Evolutionary conservation across 1,140 invertebrate genomes (phyloP).

Genomic region (Penaeus vannamei): DNA sequence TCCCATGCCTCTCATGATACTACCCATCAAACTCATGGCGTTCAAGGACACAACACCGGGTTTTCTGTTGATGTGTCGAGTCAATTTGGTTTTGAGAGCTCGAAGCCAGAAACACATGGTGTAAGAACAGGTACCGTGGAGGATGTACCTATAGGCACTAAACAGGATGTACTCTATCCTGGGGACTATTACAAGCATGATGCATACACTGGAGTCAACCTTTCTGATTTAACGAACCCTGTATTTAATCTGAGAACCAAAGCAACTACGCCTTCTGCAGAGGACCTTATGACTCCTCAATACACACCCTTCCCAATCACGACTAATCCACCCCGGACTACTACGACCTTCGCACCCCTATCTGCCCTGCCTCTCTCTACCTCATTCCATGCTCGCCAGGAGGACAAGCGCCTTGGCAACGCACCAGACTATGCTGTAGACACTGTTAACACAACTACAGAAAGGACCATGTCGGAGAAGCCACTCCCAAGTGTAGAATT

Average conservation of each 20-base stretch:
- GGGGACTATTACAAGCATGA: conserved; percentile 62
- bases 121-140: conserved; percentile 20
- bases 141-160: conserved; percentile 34
- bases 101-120: not conserved
- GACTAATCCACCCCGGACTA: conserved; percentile 62
- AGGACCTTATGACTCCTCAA: conserved; percentile 59
- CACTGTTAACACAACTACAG: not conserved
- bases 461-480: not conserved
- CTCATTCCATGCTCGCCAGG: not conserved
- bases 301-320: conserved; percentile 67
- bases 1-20: not conserved
- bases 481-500: conserved; percentile 55
- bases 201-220: conserved; percentile 49
- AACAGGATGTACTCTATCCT: conserved; percentile 58
- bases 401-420: not conserved
- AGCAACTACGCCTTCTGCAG: conserved; percentile 29
- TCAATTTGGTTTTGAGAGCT: conserved; percentile 26
- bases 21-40: not conserved
- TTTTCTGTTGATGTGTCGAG: conserved; percentile 44
- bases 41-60: not conserved
- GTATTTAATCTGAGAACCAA: conserved; percentile 61
- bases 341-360: not conserved
- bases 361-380: not conserved
- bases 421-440: not conserved
- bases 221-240: conserved; percentile 50